Evolutionary conservation across 1,140 invertebrate species (phyloP).

Genomic region (Aphis gossypii): DNA sequence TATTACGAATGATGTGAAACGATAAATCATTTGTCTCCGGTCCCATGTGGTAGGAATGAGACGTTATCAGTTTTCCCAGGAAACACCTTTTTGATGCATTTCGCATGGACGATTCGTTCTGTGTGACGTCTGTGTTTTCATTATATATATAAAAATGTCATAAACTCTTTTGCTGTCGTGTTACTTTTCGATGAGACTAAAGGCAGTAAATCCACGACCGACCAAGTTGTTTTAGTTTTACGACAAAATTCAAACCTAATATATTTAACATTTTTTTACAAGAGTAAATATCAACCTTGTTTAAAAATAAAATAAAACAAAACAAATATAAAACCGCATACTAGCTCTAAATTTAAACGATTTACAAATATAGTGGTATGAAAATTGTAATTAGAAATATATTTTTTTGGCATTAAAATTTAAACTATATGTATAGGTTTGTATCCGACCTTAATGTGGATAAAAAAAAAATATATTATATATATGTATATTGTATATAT

Average conservation of each 20-base stretch:
- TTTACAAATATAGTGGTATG: not conserved
- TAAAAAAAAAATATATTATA: not conserved
- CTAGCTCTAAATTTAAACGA: not conserved
- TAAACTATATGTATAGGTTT: not conserved
- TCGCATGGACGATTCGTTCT: not conserved
- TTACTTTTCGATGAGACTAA: not conserved
- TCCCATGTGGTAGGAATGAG: not conserved
- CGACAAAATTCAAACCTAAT: not conserved
- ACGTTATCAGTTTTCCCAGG: not conserved
- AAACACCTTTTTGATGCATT: not conserved
- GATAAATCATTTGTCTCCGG: slow-evolving; percentile 35
- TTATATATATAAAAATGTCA: not conserved
- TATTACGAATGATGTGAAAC: not conserved
- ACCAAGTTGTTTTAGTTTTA: not conserved
- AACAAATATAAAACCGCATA: no score
- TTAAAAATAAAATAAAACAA: not conserved
- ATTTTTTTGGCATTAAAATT: not conserved
- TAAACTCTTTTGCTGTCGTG: not conserved
- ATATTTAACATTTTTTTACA: not conserved
- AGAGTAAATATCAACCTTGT: not conserved
- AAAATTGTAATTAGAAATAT: not conserved
- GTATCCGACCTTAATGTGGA: not conserved
- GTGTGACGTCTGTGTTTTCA: not conserved
- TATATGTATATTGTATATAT: no score
- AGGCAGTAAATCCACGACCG: not conserved